A percentile compares a stretch with the other conserved stretches of the same genome.
These are phyloP conservation scores for Dinoponera quadriceps DNA, from an alignment of 1,140 invertebrate species.

Conservation along the genomic window DNA sequence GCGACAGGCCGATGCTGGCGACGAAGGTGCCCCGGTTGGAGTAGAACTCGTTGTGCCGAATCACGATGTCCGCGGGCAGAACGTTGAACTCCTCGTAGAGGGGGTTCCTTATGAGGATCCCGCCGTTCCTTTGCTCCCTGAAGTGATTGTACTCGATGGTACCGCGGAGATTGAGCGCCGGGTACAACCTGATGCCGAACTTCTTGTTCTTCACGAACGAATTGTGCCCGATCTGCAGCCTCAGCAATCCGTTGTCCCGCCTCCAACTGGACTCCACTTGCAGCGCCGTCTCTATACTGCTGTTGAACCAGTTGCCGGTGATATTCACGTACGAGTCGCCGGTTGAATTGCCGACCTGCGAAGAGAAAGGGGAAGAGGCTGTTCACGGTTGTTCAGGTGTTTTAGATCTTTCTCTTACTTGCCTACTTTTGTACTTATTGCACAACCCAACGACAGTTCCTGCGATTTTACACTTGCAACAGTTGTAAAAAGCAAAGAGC, in stretches of 20 bases:
- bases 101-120: slow-evolving; percentile 94
- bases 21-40: slow-evolving; percentile 95
- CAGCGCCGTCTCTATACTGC: slow-evolving; percentile 90
- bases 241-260: slow-evolving; percentile 86
- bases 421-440: no score
- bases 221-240: slow-evolving; percentile 95
- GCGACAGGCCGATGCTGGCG: slow-evolving; percentile 93
- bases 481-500: no score
- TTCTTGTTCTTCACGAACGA: slow-evolving; percentile 91
- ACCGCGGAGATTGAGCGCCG: slow-evolving; percentile 93
- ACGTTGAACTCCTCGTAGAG: slow-evolving; percentile 90
- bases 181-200: slow-evolving; percentile 92
- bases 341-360: slow-evolving; percentile 91
- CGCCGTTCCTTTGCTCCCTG: slow-evolving; percentile 92
- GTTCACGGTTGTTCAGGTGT: no score
- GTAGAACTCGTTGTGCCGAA: slow-evolving; percentile 96
- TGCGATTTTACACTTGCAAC: no score
- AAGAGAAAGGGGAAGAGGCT: background rate
- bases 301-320: slow-evolving; percentile 94
- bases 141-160: slow-evolving; percentile 96
- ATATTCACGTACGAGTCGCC: slow-evolving; percentile 92
- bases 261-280: slow-evolving; percentile 93
- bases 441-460: no score
- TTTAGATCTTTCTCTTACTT: no score
- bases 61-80: slow-evolving; percentile 89